phyloP scores from a whole-genome alignment of 2,113 vertebrate species.

The Limnothrissa miodon region DNA sequence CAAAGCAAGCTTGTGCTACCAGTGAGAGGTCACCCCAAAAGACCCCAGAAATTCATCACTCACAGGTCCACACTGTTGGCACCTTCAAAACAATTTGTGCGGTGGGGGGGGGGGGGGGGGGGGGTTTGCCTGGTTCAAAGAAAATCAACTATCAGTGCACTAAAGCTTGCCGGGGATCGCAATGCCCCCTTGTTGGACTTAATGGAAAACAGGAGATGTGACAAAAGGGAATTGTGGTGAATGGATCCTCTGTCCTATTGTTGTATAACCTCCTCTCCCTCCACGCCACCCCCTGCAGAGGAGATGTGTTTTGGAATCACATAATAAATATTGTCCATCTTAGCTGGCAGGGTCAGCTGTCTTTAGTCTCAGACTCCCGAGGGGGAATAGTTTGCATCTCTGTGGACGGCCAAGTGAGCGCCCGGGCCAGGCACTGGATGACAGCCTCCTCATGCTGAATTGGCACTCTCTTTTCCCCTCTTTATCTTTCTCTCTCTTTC shows the following conservation, averaged over 20 bases:
- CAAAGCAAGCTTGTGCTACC: not conserved
- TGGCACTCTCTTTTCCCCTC: not conserved
- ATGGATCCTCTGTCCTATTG: slow-evolving; percentile 64
- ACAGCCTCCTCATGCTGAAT: not conserved
- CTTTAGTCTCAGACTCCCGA: slow-evolving; percentile 21
- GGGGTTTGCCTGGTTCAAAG: not conserved
- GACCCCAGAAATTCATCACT: not conserved
- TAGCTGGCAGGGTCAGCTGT: slow-evolving; percentile 26
- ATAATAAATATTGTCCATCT: slow-evolving; percentile 54
- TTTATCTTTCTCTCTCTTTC: not conserved
- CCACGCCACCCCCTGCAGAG: slow-evolving; percentile 40
- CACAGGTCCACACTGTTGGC: slow-evolving; percentile 4
- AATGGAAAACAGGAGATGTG: slow-evolving; percentile 64
- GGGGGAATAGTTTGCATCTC: slow-evolving; percentile 2
- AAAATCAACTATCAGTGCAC: slow-evolving; percentile 48
- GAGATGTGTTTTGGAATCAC: slow-evolving; percentile 46
- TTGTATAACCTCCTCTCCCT: slow-evolving; percentile 41
- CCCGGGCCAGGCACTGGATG: not conserved
- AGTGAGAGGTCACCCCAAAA: not conserved
- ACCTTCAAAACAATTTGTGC: slow-evolving; percentile 3
- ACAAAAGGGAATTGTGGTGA: slow-evolving; percentile 49
- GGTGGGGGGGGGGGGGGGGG: not conserved
- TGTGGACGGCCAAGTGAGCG: not conserved
- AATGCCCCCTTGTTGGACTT: slow-evolving; percentile 37
- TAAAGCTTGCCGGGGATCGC: slow-evolving; percentile 21